Base-by-base conservation (phyloP, 1,140 invertebrate genomes). In the Geopemphigus sp. region DNA sequence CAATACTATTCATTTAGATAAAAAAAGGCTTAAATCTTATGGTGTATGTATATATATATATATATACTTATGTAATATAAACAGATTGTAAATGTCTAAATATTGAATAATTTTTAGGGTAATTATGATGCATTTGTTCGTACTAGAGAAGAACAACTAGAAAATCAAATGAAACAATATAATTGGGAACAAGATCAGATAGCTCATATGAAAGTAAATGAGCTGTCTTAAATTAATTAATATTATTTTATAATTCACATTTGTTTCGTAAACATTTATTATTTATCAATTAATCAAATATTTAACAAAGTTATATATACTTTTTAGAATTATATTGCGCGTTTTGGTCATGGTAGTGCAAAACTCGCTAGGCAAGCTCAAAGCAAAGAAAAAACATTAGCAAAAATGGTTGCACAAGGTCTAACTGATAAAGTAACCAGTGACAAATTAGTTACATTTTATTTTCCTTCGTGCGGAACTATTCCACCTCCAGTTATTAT, bases 111-210 rank as follows among this genome's bases (percentile, higher is more conserved):
- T 80, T 83, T 87, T 66, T 83, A 91, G 88, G 92, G 92, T 84
- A 93, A 98, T 87, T 99, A 99, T 85, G 98, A 99, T 85, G 92
- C 94, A 0, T 99, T 99, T 85, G 90, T 98, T 6, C 89, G 92
- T 82, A 98, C 96, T 4, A 88, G 97, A 81, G 89, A 94, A 88
- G 98, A 99, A 86, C 87, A 98, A 82, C 87, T 98, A 78, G 98
- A 99, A 86, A 99, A 99, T 87, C 98, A 99, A 87, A 95, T 94
- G 89, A 99, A 99, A 85, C 94, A 97, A 83, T 99, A 99, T 85
- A 96, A 98, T 83, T 99, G 97, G 98, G 97, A 99, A 87, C 98
- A 99, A 86, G 96, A 98, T 87, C 97, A 99, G 87, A 99, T 99
- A 74, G 89, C 95, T 81, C 95, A 99, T 84, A 99, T 99, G 98